Conservation (phyloP, 2,888 invertebrate species). For the Pammene fasciana region DNA sequence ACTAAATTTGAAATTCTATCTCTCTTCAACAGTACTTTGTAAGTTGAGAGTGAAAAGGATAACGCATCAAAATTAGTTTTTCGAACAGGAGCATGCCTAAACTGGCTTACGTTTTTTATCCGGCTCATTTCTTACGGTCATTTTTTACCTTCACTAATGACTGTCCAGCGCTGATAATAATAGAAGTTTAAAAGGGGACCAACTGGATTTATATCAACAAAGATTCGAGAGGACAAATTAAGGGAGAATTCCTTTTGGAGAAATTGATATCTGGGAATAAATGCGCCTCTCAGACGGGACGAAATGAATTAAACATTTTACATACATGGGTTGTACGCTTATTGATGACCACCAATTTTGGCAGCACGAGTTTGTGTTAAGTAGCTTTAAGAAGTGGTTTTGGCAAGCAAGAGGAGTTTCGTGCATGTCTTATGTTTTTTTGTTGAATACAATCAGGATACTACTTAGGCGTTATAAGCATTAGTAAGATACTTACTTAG, state of each 20-base stretch:
- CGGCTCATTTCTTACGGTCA: slow-evolving; percentile 35
- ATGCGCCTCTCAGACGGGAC: slow-evolving; percentile 8
- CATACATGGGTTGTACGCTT: slow-evolving; percentile 14
- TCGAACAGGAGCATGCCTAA: slow-evolving; percentile 47
- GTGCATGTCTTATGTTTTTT: too few relatives aligned
- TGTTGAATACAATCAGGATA: too few relatives aligned
- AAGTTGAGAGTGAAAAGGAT: slow-evolving; percentile 2
- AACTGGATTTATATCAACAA: slow-evolving; percentile 41
- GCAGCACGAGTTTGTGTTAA: slow-evolving; percentile 3
- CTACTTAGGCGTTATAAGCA: too few relatives aligned
- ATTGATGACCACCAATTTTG: slow-evolving; percentile 25
- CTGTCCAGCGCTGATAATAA: slow-evolving; percentile 43
- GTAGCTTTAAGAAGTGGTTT: neutral
- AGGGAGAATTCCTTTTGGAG: slow-evolving; percentile 27
- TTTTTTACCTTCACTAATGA: slow-evolving; percentile 51
- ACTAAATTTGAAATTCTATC: slow-evolving; percentile 10
- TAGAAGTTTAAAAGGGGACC: slow-evolving; percentile 40
- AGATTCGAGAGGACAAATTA: slow-evolving; percentile 39
- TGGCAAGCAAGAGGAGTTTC: too few relatives aligned
- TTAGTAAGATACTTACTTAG: too few relatives aligned
- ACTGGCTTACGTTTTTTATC: slow-evolving; percentile 49
- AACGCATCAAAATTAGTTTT: slow-evolving; percentile 11
- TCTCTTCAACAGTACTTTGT: neutral
- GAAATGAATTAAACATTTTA: slow-evolving; percentile 27
- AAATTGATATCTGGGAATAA: slow-evolving; percentile 24